Base-by-base conservation (phyloP, 1,140 invertebrate genomes). In the Solenopsis invicta region DNA sequence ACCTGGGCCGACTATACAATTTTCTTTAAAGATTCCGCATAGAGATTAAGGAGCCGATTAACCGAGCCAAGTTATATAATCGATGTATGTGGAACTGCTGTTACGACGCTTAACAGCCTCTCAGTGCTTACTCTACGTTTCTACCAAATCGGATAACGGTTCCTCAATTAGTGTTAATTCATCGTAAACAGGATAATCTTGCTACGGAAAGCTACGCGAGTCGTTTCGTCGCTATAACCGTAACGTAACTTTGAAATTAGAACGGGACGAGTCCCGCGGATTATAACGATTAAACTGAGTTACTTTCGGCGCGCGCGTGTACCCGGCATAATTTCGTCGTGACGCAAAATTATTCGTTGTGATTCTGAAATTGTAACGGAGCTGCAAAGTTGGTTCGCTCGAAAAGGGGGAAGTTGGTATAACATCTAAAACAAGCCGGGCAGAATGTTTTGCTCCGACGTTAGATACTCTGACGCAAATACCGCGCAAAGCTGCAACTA, bases 341-440 rank as follows among this genome's bases (percentile, higher is more conserved):
- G 52, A 74, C 45, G 69, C 69, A 34, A 75, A 84, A 61, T 84
- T 84, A 84, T 84, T 84, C 80, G 80, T 75, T 75, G 54, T 75
- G 69, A 84, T 84, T 61, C 69, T 54, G 54, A 84, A 75, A 84
- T 84, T 84, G 80, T 82, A 82, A 82, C 80, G 80, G 24, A 74
- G 67, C 80, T 6, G 80, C 41, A 52, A 82, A 82, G 80, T 82
- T 82, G 69, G 29, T 13, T 18, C 24, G n/a, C 37, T 29, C 37
- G 21, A 45, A 45, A 34, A 48, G 34, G 18, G n/a, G 48, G 50
- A 61, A 82, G 80, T 72, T 82, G 67, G 66, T 61, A 3, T 82
- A 82, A 74, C 80, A 54, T 82, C 80, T 82, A 82, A 74, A 82
- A 82, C 80, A 82, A 82, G 41, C 54, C 54, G 52, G 67, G 54